Percentiles rank a stretch among this genome's conserved stretches.
Conservation (phyloP, 35 echinoderm and acorn worm species). For the Lytechinus variegatus region DNA sequence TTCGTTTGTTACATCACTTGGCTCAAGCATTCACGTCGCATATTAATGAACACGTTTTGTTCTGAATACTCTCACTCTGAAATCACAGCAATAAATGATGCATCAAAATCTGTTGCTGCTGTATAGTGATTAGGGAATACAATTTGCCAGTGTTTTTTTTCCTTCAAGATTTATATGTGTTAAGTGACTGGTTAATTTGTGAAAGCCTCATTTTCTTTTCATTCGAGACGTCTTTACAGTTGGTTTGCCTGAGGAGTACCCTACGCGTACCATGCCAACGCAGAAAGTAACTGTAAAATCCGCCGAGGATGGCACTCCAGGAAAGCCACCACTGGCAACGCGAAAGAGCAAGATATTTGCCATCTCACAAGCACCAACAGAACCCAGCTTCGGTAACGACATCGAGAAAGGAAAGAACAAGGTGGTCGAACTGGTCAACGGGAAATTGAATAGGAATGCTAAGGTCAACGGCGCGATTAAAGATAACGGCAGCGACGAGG, state of each 20-base stretch:
- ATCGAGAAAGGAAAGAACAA: conserved; percentile 1
- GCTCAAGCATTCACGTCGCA: too few species aligned
- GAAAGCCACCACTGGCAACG: conserved; percentile 9
- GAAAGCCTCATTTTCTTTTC: background rate
- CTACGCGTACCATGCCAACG: background rate
- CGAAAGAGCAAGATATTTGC: conserved; percentile 13
- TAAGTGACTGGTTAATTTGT: background rate
- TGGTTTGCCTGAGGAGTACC: background rate
- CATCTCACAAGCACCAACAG: background rate
- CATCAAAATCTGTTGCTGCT: too few species aligned
- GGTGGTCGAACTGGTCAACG: background rate
- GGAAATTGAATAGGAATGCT: background rate
- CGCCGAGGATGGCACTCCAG: background rate
- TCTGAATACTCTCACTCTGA: too few species aligned
- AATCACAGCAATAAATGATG: too few species aligned
- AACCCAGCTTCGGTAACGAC: background rate
- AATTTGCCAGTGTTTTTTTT: too few species aligned
- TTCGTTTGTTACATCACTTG: too few species aligned
- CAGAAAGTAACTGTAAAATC: background rate
- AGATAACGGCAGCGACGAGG: background rate
- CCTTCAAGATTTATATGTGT: too few species aligned
- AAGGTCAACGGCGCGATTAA: background rate
- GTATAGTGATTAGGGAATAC: too few species aligned
- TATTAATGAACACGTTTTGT: too few species aligned
- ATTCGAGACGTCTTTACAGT: background rate